Conservation (phyloP, 1,140 invertebrate species). For the Microvelia longipes region DNA sequence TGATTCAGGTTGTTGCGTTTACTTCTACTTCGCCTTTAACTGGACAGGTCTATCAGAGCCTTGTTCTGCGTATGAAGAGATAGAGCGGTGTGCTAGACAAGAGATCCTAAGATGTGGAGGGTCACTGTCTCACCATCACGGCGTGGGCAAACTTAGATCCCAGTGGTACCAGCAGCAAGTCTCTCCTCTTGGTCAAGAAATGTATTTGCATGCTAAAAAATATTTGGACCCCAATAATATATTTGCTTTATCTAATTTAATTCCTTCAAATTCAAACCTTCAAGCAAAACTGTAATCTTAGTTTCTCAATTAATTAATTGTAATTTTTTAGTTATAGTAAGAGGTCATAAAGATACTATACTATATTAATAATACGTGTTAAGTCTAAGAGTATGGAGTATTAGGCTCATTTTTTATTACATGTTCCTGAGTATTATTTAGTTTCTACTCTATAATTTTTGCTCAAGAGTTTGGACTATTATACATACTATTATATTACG, state of each 20-base stretch:
- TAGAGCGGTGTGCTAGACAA: constrained; percentile 69
- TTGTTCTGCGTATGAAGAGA: constrained; percentile 63
- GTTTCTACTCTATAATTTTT: too few relatives aligned
- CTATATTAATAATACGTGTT: too few relatives aligned
- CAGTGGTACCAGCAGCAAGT: constrained; percentile 63
- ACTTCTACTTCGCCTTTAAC: constrained; percentile 95
- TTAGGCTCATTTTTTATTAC: too few relatives aligned
- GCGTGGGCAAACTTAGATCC: constrained; percentile 81
- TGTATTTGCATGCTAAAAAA: constrained; percentile 65
- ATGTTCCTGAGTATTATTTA: too few relatives aligned
- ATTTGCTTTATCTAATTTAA: constrained; percentile 40
- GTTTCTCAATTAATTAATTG: too few relatives aligned
- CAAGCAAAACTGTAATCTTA: neutral
- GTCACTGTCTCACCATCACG: constrained; percentile 91
- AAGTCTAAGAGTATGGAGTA: too few relatives aligned
- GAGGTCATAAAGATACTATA: too few relatives aligned
- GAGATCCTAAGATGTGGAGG: constrained; percentile 83
- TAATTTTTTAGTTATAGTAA: too few relatives aligned
- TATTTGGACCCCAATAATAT: constrained; percentile 87
- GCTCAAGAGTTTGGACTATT: too few relatives aligned
- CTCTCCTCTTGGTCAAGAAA: constrained; percentile 52
- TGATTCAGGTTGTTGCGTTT: constrained; percentile 91
- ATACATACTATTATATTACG: too few relatives aligned
- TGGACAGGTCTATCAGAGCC: constrained; percentile 51
- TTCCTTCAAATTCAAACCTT: constrained; percentile 1